Percentiles rank a stretch among this genome's conserved stretches.
These are phyloP conservation scores for Pangasius sanitwongsei DNA, from an alignment of 2,797 vertebrate genomes.

Conservation along the genomic window DNA sequence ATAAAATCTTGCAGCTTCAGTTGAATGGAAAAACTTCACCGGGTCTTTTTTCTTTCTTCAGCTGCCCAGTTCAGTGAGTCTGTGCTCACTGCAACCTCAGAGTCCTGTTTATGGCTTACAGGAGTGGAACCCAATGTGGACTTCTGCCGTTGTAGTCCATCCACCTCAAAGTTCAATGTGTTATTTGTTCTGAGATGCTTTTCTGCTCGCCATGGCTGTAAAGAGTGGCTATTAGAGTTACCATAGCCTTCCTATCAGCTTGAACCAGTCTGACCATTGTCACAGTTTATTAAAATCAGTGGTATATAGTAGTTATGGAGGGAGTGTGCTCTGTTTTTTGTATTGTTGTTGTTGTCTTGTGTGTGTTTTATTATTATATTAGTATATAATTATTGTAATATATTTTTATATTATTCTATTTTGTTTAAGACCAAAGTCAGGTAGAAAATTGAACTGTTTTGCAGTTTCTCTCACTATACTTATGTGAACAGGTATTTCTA, in stretches of 20 bases:
- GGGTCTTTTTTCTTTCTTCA: background rate
- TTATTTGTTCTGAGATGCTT: background rate
- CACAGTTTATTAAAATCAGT: background rate
- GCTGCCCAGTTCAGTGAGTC: background rate
- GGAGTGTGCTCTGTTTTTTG: background rate
- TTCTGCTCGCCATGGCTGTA: background rate
- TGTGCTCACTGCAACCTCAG: background rate
- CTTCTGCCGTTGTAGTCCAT: background rate
- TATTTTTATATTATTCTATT: background rate
- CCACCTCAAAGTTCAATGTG: background rate
- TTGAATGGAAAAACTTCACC: background rate
- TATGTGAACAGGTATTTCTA: background rate
- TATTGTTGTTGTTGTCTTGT: background rate
- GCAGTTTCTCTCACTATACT: background rate
- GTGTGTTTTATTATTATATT: background rate
- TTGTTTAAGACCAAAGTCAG: background rate
- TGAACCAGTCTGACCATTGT: background rate
- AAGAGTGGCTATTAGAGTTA: background rate
- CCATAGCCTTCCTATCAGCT: background rate
- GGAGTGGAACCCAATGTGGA: background rate
- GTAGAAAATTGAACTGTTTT: background rate
- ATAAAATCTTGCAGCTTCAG: background rate
- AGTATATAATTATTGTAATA: background rate
- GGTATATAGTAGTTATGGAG: background rate
- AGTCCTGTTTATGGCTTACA: background rate